A percentile compares a stretch with the other conserved stretches of the same genome.
These are phyloP conservation scores for Sipunculus nudus DNA, from an alignment of 2,888 invertebrate species.

Conservation along the genomic window DNA sequence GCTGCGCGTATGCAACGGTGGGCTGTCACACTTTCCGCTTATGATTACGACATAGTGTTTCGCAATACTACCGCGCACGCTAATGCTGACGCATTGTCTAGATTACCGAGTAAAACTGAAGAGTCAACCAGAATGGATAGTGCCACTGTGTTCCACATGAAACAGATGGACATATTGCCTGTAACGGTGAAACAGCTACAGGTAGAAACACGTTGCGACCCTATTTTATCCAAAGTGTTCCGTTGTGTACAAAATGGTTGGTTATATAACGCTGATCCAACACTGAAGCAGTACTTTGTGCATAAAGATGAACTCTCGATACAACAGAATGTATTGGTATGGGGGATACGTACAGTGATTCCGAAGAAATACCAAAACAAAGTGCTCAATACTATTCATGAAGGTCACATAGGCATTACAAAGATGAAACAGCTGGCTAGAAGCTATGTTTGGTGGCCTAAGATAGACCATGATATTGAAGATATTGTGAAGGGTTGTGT, in stretches of 20 bases:
- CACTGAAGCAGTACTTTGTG: too few relatives aligned
- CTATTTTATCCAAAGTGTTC: neutral
- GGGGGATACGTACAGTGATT: too few relatives aligned
- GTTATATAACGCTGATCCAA: neutral
- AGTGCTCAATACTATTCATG: too few relatives aligned
- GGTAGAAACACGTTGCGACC: neutral
- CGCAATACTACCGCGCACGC: neutral
- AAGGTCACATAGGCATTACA: too few relatives aligned
- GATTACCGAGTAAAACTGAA: neutral
- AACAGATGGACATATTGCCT: neutral
- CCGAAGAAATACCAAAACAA: too few relatives aligned
- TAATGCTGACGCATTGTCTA: constrained; percentile 2
- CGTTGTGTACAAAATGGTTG: constrained; percentile 1
- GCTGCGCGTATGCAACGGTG: constrained; percentile 55
- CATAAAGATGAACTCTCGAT: too few relatives aligned
- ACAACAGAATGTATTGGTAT: too few relatives aligned
- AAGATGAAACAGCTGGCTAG: too few relatives aligned
- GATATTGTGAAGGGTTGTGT: too few relatives aligned
- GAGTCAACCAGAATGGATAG: neutral
- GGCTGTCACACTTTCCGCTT: constrained; percentile 31
- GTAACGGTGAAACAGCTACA: neutral
- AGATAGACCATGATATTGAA: too few relatives aligned
- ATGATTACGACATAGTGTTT: neutral
- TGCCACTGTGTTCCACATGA: neutral
- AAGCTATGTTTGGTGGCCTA: too few relatives aligned